Percentiles rank a stretch among this genome's conserved stretches.
phyloP scores from a whole-genome alignment of 2,797 vertebrate species.

The Leptodactylus fallax region DNA sequence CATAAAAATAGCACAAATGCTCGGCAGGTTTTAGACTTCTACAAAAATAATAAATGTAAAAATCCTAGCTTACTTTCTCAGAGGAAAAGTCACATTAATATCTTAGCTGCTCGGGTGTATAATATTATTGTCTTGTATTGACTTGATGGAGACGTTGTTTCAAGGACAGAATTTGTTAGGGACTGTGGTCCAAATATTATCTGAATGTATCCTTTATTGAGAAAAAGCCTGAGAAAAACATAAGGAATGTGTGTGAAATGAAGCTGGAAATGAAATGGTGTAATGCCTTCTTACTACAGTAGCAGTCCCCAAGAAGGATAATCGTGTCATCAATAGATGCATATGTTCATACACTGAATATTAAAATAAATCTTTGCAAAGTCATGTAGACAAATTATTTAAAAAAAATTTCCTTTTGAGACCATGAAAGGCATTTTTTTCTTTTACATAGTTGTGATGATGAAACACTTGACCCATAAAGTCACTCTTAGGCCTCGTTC shows the following conservation, averaged over 20 bases:
- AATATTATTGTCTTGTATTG: slow-evolving; percentile 13
- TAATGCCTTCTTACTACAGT: not conserved
- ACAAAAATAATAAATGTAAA: not conserved
- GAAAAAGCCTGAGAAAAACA: slow-evolving; percentile 33
- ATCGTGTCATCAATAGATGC: not conserved
- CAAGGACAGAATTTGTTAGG: slow-evolving; percentile 28
- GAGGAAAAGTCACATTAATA: not conserved
- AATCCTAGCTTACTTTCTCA: slow-evolving; percentile 5
- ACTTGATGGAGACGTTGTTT: not conserved
- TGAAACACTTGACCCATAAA: no score
- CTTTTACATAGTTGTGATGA: no score
- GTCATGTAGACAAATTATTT: not conserved
- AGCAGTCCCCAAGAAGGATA: not conserved
- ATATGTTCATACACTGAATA: not conserved
- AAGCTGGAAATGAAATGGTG: not conserved
- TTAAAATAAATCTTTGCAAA: not conserved
- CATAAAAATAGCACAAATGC: slow-evolving; percentile 19
- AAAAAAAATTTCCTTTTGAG: not conserved
- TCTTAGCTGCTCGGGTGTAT: not conserved
- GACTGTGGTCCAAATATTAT: slow-evolving; percentile 12
- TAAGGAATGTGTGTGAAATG: slow-evolving; percentile 19
- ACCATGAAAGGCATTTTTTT: no score
- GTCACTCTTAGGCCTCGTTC: no score
- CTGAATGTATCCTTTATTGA: slow-evolving; percentile 7
- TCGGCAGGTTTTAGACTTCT: not conserved